Base-by-base conservation (phyloP, 2,888 invertebrate genomes). In the Cheilosia vernalis region DNA sequence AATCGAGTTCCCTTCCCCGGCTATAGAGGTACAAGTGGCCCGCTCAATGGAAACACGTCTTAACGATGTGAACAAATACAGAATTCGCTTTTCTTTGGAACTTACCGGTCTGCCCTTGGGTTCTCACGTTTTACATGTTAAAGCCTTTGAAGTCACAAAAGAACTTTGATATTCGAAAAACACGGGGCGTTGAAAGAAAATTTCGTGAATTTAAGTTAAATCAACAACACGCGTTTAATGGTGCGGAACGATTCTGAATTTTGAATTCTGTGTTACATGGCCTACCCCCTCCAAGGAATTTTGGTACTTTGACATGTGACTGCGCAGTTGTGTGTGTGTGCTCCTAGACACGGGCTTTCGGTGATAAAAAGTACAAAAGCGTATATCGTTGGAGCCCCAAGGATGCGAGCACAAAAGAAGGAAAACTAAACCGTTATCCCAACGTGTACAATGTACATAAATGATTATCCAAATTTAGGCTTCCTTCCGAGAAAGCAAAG, bases 201-300 rank as follows among this genome's bases (percentile, higher is more conserved):
- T 47, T 42, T 24, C 7, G 58, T 44, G 60, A 74, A 79, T 69
- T 70, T 33, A 69, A 78, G 70, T 64, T 79, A 42, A 79, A 70
- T 64, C 78, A 70, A 70, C 60, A 66, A 53, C 69, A 70, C 70
- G 47, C 55, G 64, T 64, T 79, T 70, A 84, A 79, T 76, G 69
- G 79, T 21, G 60, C 44, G 49, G 49, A 80, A 80, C 69, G 47
- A 70, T 70, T 13, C 13, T 13, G 49, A 40, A 56, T 64, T 63
- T 42, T 17, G 40, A 53, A 53, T 19, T 27, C 51, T 19, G 27
- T 9, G 33, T 15, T 27, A 9, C 15, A 49, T 24, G 30, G 51
- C 44, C 55, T 10, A 13, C 13, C 44, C 33, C 53, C 44, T 13
- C 44, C 13, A 6, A 58, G 27, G 33, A 49, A 49, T 37, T 49